Base-by-base conservation (phyloP, 2,888 invertebrate genomes). In the Rotaria sp. region DNA sequence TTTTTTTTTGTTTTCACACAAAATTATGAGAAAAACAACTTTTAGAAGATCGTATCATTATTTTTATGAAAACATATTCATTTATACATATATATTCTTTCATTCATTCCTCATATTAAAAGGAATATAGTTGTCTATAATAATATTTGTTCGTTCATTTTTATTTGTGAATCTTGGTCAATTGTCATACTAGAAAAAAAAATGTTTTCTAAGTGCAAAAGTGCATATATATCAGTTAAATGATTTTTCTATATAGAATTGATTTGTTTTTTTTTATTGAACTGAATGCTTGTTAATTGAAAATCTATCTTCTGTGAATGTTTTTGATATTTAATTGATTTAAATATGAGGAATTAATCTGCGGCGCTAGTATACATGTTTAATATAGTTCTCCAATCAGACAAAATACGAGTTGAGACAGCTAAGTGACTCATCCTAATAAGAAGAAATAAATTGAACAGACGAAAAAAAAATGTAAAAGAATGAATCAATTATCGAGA, bases 401-500 rank as follows among this genome's bases (percentile, higher is more conserved):
- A 67, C 35, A 67, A 15, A 67, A 67, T 18, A 35, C 1, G 35
- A 35, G 67, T 67, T 15, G 35, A 67, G 67, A 67, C 67, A 4
- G 26, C 35, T 67, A 67, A 35, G 11, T 67, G 67, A 67, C 67
- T 67, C 67, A 67, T 67, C 35, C 18, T 35, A 67, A 35, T 67
- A 67, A 67, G 15, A n/a, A n/a, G 67, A 67, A 67, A 67, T 67
- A 67, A 67, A 35, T 67, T 67, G 67, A 67, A 67, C 67, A 30
- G 5, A 67, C 8, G 67, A 7, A 59, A 15, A 18, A 30, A 1
- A 1, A 24, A 1, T 13, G 21, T 10, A 15, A 55, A 55, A 26
- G 26, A 55, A 55, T 26, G 55, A 55, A 26, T 26, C 0, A 1
- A 55, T n/a, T 55, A 55, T 55, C 24, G 5, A 30, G 30, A 30